phyloP scores from a whole-genome alignment of 2,797 vertebrate genomes.

The Scarus forsteni region DNA sequence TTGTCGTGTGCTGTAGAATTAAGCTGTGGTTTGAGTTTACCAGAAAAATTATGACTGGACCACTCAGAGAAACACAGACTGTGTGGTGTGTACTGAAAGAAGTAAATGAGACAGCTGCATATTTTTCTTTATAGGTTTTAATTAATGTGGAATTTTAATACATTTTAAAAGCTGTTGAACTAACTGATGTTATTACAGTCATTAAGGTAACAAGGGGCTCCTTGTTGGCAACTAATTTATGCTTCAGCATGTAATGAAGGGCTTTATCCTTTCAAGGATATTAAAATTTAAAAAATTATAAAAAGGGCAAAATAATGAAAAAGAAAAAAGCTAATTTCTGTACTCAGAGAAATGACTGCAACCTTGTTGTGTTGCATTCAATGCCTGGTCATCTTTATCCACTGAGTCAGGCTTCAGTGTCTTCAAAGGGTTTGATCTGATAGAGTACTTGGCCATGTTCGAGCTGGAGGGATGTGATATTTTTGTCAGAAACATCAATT shows the following conservation, averaged over 20 bases:
- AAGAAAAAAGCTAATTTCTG: not conserved
- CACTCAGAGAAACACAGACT: slow-evolving; percentile 15
- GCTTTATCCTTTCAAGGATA: slow-evolving; percentile 4
- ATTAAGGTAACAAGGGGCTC: slow-evolving; percentile 15
- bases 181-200: slow-evolving; percentile 21
- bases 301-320: not conserved
- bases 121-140: slow-evolving; percentile 42
- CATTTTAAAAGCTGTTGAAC: slow-evolving; percentile 64
- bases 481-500: not conserved
- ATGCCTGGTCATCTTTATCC: not conserved
- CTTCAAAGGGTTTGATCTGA: not conserved
- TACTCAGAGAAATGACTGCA: slow-evolving; percentile 19
- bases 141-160: slow-evolving; percentile 54
- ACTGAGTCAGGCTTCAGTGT: not conserved
- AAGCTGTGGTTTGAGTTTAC: slow-evolving; percentile 29
- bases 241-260: slow-evolving; percentile 46
- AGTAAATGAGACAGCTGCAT: slow-evolving; percentile 8
- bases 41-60: slow-evolving; percentile 11
- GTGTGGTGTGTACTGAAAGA: slow-evolving; percentile 20
- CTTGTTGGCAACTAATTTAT: slow-evolving; percentile 37
- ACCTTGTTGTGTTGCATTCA: not conserved
- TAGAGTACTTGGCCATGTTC: slow-evolving; percentile 9
- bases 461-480: slow-evolving; percentile 12
- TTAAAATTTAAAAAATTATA: not conserved
- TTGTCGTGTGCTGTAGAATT: slow-evolving; percentile 50